Evolutionary conservation across 2,797 vertebrate species (phyloP).

Genomic region (Psittacula echo): DNA sequence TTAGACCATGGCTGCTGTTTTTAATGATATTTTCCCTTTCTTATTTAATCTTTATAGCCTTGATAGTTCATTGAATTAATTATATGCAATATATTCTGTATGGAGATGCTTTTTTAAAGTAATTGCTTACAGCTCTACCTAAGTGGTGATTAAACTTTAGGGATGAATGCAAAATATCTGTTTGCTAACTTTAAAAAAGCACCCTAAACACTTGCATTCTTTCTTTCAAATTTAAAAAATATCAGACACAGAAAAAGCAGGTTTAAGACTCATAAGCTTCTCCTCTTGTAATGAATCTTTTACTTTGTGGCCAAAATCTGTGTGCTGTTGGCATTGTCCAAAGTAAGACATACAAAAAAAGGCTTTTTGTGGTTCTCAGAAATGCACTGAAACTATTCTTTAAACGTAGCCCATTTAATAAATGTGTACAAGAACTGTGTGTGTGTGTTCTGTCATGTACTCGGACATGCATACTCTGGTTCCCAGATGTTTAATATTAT

Average conservation of each 20-base stretch:
- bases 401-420: not conserved
- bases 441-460: not conserved
- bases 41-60: conserved; percentile 97
- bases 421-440: not conserved
- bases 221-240: conserved; percentile 22
- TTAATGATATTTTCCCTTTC: conserved; percentile 94
- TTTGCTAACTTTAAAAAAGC: conserved; percentile 46
- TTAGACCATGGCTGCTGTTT: conserved; percentile 86
- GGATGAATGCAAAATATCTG: conserved; percentile 61
- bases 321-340: not conserved
- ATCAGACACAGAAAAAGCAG: not conserved
- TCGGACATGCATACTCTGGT: not conserved
- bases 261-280: not conserved
- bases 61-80: conserved; percentile 96
- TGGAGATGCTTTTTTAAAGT: conserved; percentile 75
- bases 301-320: not conserved
- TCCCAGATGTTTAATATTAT: not conserved
- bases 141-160: conserved; percentile 76
- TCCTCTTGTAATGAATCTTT: not conserved
- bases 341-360: not conserved
- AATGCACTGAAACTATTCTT: not conserved
- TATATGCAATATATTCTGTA: conserved; percentile 84
- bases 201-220: not conserved
- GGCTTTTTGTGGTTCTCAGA: not conserved
- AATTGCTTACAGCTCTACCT: conserved; percentile 75